These are phyloP conservation scores for Carettochelys insculpta DNA, from an alignment of 2,113 vertebrate genomes.

Conservation along the genomic window DNA sequence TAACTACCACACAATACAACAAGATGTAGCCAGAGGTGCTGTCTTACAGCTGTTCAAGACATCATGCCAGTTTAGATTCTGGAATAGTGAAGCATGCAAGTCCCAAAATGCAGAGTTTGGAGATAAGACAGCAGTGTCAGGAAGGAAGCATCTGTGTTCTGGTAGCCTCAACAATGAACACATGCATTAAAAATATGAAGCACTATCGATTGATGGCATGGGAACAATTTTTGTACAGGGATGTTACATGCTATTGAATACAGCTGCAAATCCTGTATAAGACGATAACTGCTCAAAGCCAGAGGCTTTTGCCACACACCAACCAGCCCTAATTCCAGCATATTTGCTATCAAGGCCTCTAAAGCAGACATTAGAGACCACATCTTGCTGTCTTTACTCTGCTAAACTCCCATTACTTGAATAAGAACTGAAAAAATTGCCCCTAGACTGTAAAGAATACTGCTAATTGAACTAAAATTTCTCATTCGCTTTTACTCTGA, in stretches of 20 bases:
- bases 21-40: background rate
- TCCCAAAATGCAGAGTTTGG: fast-evolving
- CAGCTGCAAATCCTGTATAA: too few species aligned
- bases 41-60: background rate
- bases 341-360: background rate
- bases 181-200: background rate
- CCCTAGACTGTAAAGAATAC: background rate
- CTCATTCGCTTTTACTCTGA: background rate
- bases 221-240: too few species aligned
- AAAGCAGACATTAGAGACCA: background rate
- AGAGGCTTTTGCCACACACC: too few species aligned
- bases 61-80: background rate
- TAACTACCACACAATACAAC: fast-evolving
- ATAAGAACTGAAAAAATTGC: background rate
- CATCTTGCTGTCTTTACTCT: background rate
- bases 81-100: fast-evolving
- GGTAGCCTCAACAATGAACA: background rate
- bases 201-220: background rate
- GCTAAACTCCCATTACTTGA: background rate
- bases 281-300: too few species aligned
- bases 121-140: fast-evolving
- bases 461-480: background rate
- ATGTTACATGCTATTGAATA: too few species aligned
- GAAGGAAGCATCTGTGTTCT: background rate
- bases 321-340: too few species aligned